Percentiles rank a stretch among this genome's conserved stretches.
phyloP scores from a whole-genome alignment of 2,113 vertebrate species.

The Synodontis membranacea region DNA sequence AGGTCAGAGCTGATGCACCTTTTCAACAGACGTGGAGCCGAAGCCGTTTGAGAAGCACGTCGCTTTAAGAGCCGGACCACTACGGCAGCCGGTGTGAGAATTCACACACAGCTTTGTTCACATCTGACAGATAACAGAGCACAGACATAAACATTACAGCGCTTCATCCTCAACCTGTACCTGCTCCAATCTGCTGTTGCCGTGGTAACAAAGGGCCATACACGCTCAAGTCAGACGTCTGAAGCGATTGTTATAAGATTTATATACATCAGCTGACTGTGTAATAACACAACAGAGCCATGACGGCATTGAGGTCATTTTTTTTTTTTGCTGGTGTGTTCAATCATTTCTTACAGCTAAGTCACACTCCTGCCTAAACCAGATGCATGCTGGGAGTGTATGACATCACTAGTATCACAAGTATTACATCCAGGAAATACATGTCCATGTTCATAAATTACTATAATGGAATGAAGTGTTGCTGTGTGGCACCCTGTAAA shows the following conservation, averaged over 20 bases:
- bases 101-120: not conserved
- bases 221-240: not conserved
- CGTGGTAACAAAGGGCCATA: not conserved
- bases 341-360: not conserved
- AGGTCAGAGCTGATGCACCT: not conserved
- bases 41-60: no score
- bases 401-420: constrained; percentile 11
- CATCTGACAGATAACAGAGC: no score
- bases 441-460: not conserved
- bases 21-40: constrained; percentile 4
- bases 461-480: not conserved
- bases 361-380: not conserved
- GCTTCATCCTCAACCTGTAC: no score
- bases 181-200: not conserved
- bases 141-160: not conserved
- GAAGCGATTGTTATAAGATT: not conserved
- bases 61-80: no score
- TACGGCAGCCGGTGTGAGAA: no score
- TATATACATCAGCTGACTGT: not conserved
- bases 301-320: not conserved
- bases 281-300: not conserved
- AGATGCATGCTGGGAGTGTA: not conserved
- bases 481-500: not conserved
- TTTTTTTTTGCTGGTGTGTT: constrained; percentile 7
- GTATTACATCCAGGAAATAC: not conserved